Base-by-base conservation (phyloP, 1,140 invertebrate species). In the Ceratitis capitata region DNA sequence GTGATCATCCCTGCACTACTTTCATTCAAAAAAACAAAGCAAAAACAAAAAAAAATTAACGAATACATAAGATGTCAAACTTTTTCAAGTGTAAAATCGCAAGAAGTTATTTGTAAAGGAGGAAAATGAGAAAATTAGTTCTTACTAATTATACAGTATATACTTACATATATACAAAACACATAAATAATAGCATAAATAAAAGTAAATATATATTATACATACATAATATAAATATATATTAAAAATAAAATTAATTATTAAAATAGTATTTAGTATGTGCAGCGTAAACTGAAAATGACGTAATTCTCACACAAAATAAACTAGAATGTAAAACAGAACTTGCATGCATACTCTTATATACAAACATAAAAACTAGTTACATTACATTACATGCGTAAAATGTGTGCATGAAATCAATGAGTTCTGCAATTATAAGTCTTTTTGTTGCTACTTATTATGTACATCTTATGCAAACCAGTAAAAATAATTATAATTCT, bases 351-450 rank as follows among this genome's bases (percentile, higher is more conserved):
- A 23, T 78, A 78, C 32, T 16, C 1, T 7, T 23, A 47, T 3
- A 26, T 78, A 23, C n/a, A 26, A 12, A 26, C 39, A 45, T 74
- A 74, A n/a, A 26, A n/a, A 74, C 10, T 49, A 19, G 53, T 56
- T 19, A 19, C 19, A 5, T 26, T 26, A 64, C 16, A 64, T 29
- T 12, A 78, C 26, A 78, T 45, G 45, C n/a, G n/a, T 78, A 14
- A 45, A 45, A n/a, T 45, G 39, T 78, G 45, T 45, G 19, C 10
- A 78, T 45, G 2, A 35, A 78, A 64, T 26, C 26, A 39, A 42
- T 45, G 39, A 78, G 35, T 78, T 78, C 39, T 78, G 69, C n/a
- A 45, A 45, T n/a, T n/a, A n/a, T 78, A 78, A 78, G 39, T 78
- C 19, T 47, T 78, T 56, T 78, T 45, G 69, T 78, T 78, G 45